A percentile compares a stretch with the other conserved stretches of the same genome.
Evolutionary conservation across 1,140 invertebrate genomes (phyloP).

Genomic region (Drosophila nebulosa): DNA sequence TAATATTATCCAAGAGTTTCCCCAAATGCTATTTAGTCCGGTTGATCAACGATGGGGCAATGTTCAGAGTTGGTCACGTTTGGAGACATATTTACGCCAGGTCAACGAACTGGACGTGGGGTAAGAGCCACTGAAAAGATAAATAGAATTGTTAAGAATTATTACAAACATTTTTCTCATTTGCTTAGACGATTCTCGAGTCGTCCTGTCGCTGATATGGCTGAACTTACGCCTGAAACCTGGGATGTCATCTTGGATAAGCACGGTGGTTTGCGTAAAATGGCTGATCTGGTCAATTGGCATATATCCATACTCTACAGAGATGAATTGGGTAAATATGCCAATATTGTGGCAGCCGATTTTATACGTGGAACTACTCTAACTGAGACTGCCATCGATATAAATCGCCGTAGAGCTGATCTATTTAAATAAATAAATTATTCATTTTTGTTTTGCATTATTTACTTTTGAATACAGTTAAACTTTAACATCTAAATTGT

Average conservation of each 20-base stretch:
- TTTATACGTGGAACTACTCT: conserved; percentile 84
- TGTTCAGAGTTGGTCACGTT: conserved; percentile 81
- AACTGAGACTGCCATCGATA: conserved; percentile 83
- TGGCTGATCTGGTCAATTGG: conserved; percentile 84
- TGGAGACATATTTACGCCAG: conserved; percentile 81
- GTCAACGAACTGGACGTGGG: conserved; percentile 64
- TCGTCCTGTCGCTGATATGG: conserved; percentile 84
- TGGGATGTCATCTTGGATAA: conserved; percentile 82
- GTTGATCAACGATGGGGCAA: conserved; percentile 85
- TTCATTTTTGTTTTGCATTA: not conserved
- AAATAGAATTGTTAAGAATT: no score
- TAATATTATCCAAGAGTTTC: conserved; percentile 67
- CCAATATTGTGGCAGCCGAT: conserved; percentile 85
- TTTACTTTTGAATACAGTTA: not conserved
- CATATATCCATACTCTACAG: conserved; percentile 83
- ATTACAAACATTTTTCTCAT: not conserved
- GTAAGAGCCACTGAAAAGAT: conserved; percentile 33
- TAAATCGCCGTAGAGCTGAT: conserved; percentile 75
- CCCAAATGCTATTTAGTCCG: conserved; percentile 53
- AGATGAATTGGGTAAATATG: conserved; percentile 82
- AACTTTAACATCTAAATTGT: not conserved
- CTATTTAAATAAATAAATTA: not conserved
- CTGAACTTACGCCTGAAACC: conserved; percentile 84
- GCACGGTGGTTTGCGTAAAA: conserved; percentile 82
- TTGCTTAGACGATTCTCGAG: conserved; percentile 64